Conservation (phyloP, 2,797 vertebrate genomes). For the Acrossocheilus fasciatus region DNA sequence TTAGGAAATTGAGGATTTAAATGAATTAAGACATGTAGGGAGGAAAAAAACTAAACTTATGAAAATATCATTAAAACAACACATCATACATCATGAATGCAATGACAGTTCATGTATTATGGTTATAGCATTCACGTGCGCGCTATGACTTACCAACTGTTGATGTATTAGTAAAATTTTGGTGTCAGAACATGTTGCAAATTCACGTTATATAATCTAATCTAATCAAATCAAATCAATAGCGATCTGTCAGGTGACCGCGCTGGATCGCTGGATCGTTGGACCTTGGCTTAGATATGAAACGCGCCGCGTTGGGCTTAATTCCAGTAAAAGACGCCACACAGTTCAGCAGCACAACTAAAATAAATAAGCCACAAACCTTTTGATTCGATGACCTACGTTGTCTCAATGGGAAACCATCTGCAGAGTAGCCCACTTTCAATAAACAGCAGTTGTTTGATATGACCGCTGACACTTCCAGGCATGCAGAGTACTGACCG, state of each 20-base stretch:
- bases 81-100: background rate
- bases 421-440: background rate
- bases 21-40: background rate
- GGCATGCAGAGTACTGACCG: constrained; percentile 3
- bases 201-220: background rate
- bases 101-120: background rate
- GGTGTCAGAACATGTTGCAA: background rate
- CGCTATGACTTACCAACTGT: background rate
- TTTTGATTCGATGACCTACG: constrained; percentile 1
- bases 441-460: background rate
- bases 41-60: background rate
- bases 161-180: background rate
- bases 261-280: too few relatives aligned
- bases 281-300: background rate
- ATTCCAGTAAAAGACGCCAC: background rate
- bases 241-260: background rate
- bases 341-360: background rate
- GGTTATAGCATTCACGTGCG: background rate
- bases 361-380: constrained; percentile 34
- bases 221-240: background rate
- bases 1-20: background rate
- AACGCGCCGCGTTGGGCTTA: background rate
- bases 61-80: background rate
- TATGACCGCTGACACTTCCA: constrained; percentile 4
- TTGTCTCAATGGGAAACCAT: constrained; percentile 3